Base-by-base conservation (phyloP, 2,888 invertebrate species). In the Brenthis hecate region DNA sequence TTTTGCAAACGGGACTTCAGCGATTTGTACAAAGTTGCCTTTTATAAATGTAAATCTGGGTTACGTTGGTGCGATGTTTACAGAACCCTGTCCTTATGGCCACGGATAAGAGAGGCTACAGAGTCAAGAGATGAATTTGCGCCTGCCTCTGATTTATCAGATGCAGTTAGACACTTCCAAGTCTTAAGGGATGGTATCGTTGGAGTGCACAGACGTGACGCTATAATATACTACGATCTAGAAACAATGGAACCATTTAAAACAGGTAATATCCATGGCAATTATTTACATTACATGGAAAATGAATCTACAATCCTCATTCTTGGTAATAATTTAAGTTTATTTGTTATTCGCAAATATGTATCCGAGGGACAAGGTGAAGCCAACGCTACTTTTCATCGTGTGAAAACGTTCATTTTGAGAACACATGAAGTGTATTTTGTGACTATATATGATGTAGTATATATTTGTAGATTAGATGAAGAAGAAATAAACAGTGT, bases 81-180 rank as follows among this genome's bases (percentile, higher is more conserved):
- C 68, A 81, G 84, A 5, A 87, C 88, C 0, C 65, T 92, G 0
- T 69, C 81, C 0, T 76, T 89, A 0, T 92, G 92, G 92, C 75
- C 83, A 0, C 78, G 78, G 50, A 56, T 92, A 5, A 6, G 65
- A 0, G 14, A 71, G 0, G 84, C 89, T 1, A 73, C 67, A 3
- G 89, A 89, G 62, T 65, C 71, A 0, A 74, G 69, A 1, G 87
- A 89, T 6, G 91, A 91, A 69, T 89, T 90, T 47, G 83, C 88
- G 0, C 75, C 81, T 2, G 86, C 87, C 0, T 80, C 85, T 0
- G 70, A 66, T 6, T 66, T 78, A 0, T 66, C 64, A 0, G 84
- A 89, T 0, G 86, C 89, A 63, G 84, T 91, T 6, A 72, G 79
- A 0, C 79, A 81, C 72, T 81, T 88, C 13, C 75, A 78, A 66